Evolutionary conservation across 2,797 vertebrate genomes (phyloP), one percentile per base, ranked within the genome.

Genomic region (Columba guinea): DNA sequence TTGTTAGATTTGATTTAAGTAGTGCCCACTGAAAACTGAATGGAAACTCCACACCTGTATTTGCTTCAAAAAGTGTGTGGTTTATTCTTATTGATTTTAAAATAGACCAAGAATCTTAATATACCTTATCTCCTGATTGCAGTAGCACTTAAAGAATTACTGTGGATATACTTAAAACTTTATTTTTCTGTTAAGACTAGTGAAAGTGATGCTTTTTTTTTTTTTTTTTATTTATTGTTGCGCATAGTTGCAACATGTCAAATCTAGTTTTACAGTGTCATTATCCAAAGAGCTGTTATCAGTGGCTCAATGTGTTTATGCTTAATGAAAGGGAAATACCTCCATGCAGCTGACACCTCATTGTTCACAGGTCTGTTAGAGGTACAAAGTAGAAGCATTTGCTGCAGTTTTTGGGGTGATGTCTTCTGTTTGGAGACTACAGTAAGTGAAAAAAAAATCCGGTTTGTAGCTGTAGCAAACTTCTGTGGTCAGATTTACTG

Each of bases 241-340:
- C 23, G 6, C 64, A 9, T 41, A 24, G 28, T 69, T 76, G 34
- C 23, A 68, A 8, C 28, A 49, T 4, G 2, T 56, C 39, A n/a
- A 14, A 9, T 49, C 5, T 13, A 10, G 24, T 60, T 76, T 55
- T 86, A 41, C 8, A 52, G 4, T 5, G 4, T 2, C 22, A 82
- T 86, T 32, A 46, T 75, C 8, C 11, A 32, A 19, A 53, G 21
- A 37, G 5, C 39, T 46, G 11, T 51, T 85, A 8, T 4, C 49
- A n/a, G 55, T 44, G 51, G 13, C 34, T 75, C 14, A 34, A 1
- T 22, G 4, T 26, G 1, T 4, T 37, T 5, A 1, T 48, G 10
- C 34, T 22, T 41, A 24, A 3, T 46, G n/a, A 2, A 7, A 44
- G 39, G 28, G 23, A 4, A 46, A 24, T 58, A 52, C 13, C 13